Evolutionary conservation across 1,140 invertebrate species (phyloP), one percentile per base, ranked within the genome.

Genomic region (Dendroctonus valens): DNA sequence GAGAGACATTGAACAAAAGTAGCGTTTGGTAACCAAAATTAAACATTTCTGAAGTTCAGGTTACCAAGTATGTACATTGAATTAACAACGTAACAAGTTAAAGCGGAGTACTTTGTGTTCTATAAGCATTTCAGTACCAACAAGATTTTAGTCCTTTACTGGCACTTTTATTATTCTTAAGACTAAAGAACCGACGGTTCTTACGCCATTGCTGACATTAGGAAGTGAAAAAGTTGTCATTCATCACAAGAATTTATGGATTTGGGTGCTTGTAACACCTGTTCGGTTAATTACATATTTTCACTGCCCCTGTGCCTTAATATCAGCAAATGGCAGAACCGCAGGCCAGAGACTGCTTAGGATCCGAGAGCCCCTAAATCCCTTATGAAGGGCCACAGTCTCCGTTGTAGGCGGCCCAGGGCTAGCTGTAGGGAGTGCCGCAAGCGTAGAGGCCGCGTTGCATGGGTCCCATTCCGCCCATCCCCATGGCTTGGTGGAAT

Each of bases 341-440:
- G 72, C 62, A 51, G 70, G 72, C 73, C 76, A 72, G 72, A 77
- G 77, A 78, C 77, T 72, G 73, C 52, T 65, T 66, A 68, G 59
- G 74, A 75, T 78, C 77, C 77, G 77, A 77, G 63, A 26, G 66
- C 66, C 69, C 63, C 72, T 70, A 59, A 52, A 44, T 64, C 68
- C 63, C 72, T 70, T 78, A 79, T 41, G 77, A 79, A 55, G 77
- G 77, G 57, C 77, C 77, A 73, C 77, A 79, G 76, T 79, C 77
- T 77, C 77, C 77, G 76, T 79, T 79, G 67, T 79, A 79, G 69
- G 77, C 72, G 75, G 77, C 77, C 77, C 77, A 79, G 71, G 77
- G 79, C 79, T 80, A 80, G 76, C 79, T 80, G 77, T 80, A 80
- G 15, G 79, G 79, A 71, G 78, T 79, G 42, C 79, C 79, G 72